A percentile compares a stretch with the other conserved stretches of the same genome.
phyloP scores from a whole-genome alignment of 2,888 invertebrate genomes.

The Cantharis nigra region DNA sequence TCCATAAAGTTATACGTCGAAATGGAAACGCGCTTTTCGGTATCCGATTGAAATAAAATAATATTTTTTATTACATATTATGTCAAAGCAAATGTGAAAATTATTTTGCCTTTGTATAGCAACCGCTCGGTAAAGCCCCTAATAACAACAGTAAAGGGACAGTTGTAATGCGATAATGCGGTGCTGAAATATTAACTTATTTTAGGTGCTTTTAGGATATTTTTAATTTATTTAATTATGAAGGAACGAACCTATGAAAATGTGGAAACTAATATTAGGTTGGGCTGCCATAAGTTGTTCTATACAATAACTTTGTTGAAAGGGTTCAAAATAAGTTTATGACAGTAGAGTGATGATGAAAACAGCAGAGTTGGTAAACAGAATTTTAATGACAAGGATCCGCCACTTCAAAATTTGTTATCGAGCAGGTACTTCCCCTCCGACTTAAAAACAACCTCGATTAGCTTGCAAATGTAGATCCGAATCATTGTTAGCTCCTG shows the following conservation, averaged over 20 bases:
- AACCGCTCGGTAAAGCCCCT: background rate
- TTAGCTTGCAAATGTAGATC: background rate
- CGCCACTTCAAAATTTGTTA: background rate
- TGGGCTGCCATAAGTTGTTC: background rate
- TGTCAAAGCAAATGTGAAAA: background rate
- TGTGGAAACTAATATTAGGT: background rate
- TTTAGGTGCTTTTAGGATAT: background rate
- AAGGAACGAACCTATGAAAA: background rate
- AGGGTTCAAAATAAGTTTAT: background rate
- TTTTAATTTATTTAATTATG: background rate
- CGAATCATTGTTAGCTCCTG: background rate
- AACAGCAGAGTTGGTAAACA: background rate
- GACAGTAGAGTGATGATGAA: background rate
- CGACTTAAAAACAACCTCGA: background rate
- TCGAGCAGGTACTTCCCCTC: background rate
- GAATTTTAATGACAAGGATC: background rate
- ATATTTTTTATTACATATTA: background rate
- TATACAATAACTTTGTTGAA: background rate
- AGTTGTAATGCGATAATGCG: background rate
- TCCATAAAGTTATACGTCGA: background rate
- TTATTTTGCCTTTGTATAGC: background rate
- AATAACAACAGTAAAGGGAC: background rate
- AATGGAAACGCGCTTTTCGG: background rate
- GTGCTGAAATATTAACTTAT: background rate
- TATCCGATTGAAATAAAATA: background rate